phyloP scores from a whole-genome alignment of 1,140 invertebrate species.

The Hyles euphorbiae region DNA sequence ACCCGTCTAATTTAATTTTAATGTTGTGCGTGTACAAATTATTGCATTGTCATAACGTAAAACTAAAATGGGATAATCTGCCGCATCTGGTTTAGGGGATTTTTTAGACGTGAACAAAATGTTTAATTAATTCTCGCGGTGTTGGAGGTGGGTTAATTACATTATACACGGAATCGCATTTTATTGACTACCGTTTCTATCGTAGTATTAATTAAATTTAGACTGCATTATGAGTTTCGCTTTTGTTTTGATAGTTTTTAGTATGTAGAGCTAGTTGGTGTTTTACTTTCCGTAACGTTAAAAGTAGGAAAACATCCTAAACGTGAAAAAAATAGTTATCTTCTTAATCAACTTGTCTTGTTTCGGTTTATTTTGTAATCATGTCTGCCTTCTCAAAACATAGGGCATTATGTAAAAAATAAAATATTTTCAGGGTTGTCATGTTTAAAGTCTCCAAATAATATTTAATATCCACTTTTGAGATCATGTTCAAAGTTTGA shows the following conservation, averaged over 20 bases:
- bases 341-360: too few species aligned
- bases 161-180: constrained; percentile 43
- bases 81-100: constrained; percentile 53
- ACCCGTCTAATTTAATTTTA: constrained; percentile 59
- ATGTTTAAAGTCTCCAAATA: too few species aligned
- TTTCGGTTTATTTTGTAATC: too few species aligned
- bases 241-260: too few species aligned
- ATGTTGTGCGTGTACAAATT: constrained; percentile 66
- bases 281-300: too few species aligned
- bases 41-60: constrained; percentile 62
- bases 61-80: constrained; percentile 56
- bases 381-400: too few species aligned
- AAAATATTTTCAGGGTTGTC: too few species aligned
- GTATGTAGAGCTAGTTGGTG: too few species aligned
- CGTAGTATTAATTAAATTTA: constrained; percentile 19
- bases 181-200: constrained; percentile 44
- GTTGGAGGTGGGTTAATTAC: constrained; percentile 39
- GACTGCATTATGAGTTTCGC: neutral
- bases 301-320: too few species aligned
- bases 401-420: too few species aligned
- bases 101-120: constrained; percentile 50
- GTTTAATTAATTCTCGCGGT: constrained; percentile 57
- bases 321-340: too few species aligned
- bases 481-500: constrained; percentile 28
- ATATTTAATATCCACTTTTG: constrained; percentile 5